Percentiles rank a stretch among this genome's conserved stretches.
These are phyloP conservation scores for Helicolenus hilgendorfi DNA, from an alignment of 2,797 vertebrate genomes.

Conservation along the genomic window DNA sequence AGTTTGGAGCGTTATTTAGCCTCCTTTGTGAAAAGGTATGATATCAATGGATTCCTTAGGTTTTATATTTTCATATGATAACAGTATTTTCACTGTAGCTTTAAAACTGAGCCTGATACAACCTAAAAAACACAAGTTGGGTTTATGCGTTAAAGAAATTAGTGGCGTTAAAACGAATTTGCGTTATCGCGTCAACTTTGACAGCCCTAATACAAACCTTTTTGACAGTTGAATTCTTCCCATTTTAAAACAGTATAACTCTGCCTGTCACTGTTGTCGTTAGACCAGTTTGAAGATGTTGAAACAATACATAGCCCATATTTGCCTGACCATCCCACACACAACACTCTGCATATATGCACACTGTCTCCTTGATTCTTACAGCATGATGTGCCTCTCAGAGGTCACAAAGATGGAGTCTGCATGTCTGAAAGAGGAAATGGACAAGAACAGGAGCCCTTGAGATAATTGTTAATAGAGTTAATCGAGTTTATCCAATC, in stretches of 20 bases:
- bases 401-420: slow-evolving; percentile 27
- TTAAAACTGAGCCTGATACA: no score
- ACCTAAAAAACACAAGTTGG: no score
- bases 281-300: slow-evolving; percentile 60
- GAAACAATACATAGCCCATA: slow-evolving; percentile 75
- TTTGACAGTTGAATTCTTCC: background rate
- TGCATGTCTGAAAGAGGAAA: slow-evolving; percentile 38
- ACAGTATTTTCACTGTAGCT: no score
- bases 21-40: no score
- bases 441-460: background rate
- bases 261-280: background rate
- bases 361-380: slow-evolving; percentile 2
- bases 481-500: slow-evolving; percentile 36
- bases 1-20: no score
- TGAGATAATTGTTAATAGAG: slow-evolving; percentile 1
- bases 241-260: background rate
- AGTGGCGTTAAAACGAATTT: no score
- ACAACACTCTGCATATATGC: background rate
- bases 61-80: no score
- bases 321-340: slow-evolving; percentile 45
- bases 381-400: background rate
- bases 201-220: background rate
- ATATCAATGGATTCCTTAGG: no score
- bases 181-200: background rate
- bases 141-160: no score